phyloP scores from a whole-genome alignment of 2,888 invertebrate genomes.

The Rapana venosa region DNA sequence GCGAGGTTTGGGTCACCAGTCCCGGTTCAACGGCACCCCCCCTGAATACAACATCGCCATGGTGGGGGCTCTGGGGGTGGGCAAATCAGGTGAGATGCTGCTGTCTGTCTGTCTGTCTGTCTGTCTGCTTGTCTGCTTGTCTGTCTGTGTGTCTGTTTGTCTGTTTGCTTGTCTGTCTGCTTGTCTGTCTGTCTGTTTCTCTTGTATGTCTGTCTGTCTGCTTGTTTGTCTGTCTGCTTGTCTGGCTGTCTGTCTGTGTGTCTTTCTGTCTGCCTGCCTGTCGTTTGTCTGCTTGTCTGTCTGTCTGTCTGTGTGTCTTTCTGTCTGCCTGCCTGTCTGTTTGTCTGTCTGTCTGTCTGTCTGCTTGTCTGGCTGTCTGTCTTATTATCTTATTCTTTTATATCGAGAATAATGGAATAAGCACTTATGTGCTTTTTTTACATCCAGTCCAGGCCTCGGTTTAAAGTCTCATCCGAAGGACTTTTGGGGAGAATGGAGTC shows the following conservation, averaged over 20 bases:
- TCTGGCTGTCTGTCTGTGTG: neutral
- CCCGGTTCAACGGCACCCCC: conserved; percentile 48
- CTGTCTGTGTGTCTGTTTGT: neutral
- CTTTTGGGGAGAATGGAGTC: no score
- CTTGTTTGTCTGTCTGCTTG: neutral
- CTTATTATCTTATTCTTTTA: no score
- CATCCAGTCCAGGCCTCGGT: no score
- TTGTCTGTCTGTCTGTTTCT: neutral
- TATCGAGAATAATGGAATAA: no score
- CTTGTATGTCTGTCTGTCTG: neutral
- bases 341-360: neutral
- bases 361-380: neutral
- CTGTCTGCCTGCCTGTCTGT: neutral
- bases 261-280: neutral
- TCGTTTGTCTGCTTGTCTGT: neutral
- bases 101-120: conserved; percentile 22
- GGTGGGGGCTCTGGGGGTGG: conserved; percentile 88
- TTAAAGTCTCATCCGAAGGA: no score
- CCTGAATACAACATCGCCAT: conserved; percentile 77
- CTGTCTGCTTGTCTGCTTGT: neutral
- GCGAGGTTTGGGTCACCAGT: neutral
- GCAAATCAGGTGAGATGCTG: conserved; percentile 85
- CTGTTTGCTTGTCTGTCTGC: neutral
- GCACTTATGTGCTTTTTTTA: no score
- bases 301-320: neutral